These are phyloP conservation scores for Borostomias antarcticus DNA, from an alignment of 2,797 vertebrate genomes.

Conservation along the genomic window DNA sequence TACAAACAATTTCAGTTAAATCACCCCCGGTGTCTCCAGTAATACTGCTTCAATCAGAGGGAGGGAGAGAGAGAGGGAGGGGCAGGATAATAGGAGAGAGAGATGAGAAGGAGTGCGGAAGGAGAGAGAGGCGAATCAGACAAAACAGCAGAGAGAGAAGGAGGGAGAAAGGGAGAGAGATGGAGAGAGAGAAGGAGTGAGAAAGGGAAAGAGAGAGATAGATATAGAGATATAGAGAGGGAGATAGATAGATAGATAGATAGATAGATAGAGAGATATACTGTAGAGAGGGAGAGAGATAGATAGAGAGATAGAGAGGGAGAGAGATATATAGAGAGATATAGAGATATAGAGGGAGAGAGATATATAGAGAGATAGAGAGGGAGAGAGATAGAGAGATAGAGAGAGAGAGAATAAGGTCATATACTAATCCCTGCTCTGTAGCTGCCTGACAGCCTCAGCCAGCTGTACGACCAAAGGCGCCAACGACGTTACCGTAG, in stretches of 20 bases:
- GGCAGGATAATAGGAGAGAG: conserved; percentile 13
- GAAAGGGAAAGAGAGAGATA: conserved; percentile 17
- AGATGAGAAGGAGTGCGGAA: conserved; percentile 30
- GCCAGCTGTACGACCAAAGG: conserved; percentile 35
- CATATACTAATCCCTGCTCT: too few relatives aligned
- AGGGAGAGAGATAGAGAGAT: not conserved
- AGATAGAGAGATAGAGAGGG: conserved; percentile 26
- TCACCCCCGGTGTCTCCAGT: conserved; percentile 38
- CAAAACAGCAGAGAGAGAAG: not conserved
- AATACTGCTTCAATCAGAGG: conserved; percentile 42
- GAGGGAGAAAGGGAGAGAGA: conserved; percentile 23
- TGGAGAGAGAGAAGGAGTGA: not conserved
- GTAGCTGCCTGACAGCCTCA: conserved; percentile 60
- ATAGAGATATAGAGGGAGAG: conserved; percentile 23
- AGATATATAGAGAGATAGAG: conserved; percentile 7
- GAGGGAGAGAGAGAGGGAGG: conserved; percentile 20
- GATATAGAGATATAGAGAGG: conserved; percentile 14
- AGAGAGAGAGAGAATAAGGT: not conserved
- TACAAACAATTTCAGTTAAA: too few relatives aligned
- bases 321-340: conserved; percentile 7
- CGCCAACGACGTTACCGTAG: conserved; percentile 74
- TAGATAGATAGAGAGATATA: conserved; percentile 8
- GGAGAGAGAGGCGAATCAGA: conserved; percentile 12
- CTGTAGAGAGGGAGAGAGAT: conserved; percentile 15
- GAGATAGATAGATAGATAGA: conserved; percentile 9